phyloP scores from a whole-genome alignment of 2,113 vertebrate genomes.

The Sapayoa aenigma region DNA sequence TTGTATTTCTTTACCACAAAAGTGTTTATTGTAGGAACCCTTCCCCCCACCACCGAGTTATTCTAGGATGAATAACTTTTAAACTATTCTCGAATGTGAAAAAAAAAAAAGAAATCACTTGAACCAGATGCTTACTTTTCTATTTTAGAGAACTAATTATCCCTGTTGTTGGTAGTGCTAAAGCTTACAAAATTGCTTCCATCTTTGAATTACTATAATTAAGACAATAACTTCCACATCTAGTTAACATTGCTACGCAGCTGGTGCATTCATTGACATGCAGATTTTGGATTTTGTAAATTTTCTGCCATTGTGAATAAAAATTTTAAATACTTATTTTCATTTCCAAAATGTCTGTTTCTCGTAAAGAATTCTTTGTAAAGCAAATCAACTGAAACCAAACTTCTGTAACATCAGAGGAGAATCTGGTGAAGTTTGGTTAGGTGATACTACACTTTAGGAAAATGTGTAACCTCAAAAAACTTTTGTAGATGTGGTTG shows the following conservation, averaged over 20 bases:
- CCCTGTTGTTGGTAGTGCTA: constrained; percentile 67
- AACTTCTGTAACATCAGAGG: constrained; percentile 6
- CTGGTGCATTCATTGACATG: constrained; percentile 75
- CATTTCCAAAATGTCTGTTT: constrained; percentile 64
- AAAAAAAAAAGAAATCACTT: constrained; percentile 18
- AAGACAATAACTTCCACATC: constrained; percentile 74
- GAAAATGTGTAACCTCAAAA: not conserved
- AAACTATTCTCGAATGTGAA: constrained; percentile 38
- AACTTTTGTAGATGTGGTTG: not conserved
- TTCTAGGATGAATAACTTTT: constrained; percentile 53
- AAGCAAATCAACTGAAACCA: constrained; percentile 54
- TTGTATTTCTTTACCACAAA: not conserved
- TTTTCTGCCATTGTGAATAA: constrained; percentile 66
- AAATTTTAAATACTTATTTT: constrained; percentile 72
- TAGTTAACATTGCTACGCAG: constrained; percentile 67
- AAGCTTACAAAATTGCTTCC: constrained; percentile 69
- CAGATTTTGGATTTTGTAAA: constrained; percentile 66
- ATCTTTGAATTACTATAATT: constrained; percentile 80
- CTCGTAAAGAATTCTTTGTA: constrained; percentile 54
- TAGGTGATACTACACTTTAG: not conserved
- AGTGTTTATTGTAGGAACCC: not conserved
- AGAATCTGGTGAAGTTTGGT: not conserved
- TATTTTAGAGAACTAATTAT: constrained; percentile 73
- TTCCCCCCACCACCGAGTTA: not conserved
- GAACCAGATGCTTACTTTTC: constrained; percentile 69